Conservation (phyloP, 2,113 vertebrate genomes). For the Zosterops borbonicus region DNA sequence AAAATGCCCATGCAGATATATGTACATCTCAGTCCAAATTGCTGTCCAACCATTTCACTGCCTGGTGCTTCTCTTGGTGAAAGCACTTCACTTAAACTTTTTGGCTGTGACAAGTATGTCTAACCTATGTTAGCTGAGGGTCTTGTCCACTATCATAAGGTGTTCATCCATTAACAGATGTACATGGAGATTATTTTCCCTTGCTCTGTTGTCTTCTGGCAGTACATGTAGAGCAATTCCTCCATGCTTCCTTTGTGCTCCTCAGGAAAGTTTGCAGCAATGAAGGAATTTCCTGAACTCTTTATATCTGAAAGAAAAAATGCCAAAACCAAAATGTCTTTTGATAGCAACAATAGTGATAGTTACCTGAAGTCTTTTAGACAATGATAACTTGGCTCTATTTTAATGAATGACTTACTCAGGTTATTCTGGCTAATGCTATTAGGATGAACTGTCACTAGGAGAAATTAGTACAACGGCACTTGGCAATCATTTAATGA, state of each 20-base stretch:
- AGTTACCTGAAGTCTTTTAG: background rate
- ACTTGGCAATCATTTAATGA: background rate
- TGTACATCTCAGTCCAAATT: background rate
- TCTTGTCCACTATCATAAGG: slow-evolving; percentile 63
- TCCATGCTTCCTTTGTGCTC: slow-evolving; percentile 31
- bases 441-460: background rate
- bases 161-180: slow-evolving; percentile 62
- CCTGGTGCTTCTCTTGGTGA: background rate
- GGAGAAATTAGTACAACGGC: background rate
- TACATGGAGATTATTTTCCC: background rate
- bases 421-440: background rate
- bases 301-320: slow-evolving; percentile 38
- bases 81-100: background rate
- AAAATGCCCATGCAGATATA: background rate
- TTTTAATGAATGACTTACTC: background rate
- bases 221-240: background rate
- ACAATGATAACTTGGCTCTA: background rate
- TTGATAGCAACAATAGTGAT: background rate
- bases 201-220: slow-evolving; percentile 48
- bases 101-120: background rate
- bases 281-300: slow-evolving; percentile 27
- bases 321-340: background rate
- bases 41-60: background rate
- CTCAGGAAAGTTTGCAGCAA: slow-evolving; percentile 21
- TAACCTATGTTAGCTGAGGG: slow-evolving; percentile 53